Percentiles rank a stretch among this genome's conserved stretches.
These are phyloP conservation scores for Corythaixoides concolor DNA, from an alignment of 2,113 vertebrate genomes.

Conservation along the genomic window DNA sequence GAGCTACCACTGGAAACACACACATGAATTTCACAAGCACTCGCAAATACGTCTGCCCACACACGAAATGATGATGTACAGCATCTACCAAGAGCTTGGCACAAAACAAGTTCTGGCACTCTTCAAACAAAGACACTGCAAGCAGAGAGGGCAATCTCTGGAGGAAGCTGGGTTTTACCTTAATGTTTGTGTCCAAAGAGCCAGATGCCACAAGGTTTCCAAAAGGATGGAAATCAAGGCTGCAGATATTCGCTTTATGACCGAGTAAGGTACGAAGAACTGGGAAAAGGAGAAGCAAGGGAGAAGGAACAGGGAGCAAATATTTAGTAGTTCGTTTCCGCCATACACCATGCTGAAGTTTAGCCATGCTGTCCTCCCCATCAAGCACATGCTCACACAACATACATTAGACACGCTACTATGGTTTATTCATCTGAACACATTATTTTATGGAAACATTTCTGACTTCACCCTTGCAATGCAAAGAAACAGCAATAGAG, in stretches of 20 bases:
- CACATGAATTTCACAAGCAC: neutral
- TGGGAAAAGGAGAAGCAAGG: constrained; percentile 45
- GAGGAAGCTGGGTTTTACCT: constrained; percentile 74
- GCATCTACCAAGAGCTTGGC: neutral
- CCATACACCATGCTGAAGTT: neutral
- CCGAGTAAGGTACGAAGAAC: constrained; percentile 89
- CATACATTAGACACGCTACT: neutral
- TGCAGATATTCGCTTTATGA: constrained; percentile 93
- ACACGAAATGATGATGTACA: neutral
- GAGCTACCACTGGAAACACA: neutral
- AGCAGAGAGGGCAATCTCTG: neutral
- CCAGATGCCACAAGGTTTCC: constrained; percentile 91
- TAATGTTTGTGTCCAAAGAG: constrained; percentile 94
- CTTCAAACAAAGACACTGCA: neutral
- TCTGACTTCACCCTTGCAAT: neutral
- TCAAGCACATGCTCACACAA: neutral
- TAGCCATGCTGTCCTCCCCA: neutral
- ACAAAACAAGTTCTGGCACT: neutral
- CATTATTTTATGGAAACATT: neutral
- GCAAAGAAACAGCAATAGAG: neutral
- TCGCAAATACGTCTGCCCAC: neutral
- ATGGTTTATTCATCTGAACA: neutral
- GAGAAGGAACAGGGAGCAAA: neutral
- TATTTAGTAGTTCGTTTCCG: neutral
- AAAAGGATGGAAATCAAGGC: constrained; percentile 92